phyloP scores from a whole-genome alignment of 2,113 vertebrate genomes.

The Irena cyanogastra region DNA sequence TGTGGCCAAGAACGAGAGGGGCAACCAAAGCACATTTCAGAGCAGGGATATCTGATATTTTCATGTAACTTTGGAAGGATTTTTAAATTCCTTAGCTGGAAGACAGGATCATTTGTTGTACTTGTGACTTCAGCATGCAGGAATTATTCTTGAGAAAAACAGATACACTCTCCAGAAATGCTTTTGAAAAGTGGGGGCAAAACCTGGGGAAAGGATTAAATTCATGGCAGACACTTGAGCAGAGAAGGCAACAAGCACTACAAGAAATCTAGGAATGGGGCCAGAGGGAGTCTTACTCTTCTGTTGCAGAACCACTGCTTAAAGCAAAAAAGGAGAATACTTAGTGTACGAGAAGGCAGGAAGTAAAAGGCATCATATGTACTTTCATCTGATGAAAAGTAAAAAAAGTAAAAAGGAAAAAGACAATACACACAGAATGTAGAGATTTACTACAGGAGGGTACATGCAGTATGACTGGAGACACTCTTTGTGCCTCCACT shows the following conservation, averaged over 20 bases:
- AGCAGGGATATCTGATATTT: background rate
- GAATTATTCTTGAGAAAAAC: conserved; percentile 28
- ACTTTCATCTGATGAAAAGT: background rate
- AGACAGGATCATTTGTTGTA: background rate
- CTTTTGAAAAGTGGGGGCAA: background rate
- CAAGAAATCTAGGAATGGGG: background rate
- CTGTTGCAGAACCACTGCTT: background rate
- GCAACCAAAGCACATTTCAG: background rate
- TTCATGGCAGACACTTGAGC: background rate
- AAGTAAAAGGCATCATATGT: background rate
- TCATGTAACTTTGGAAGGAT: background rate
- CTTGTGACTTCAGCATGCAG: conserved; percentile 13
- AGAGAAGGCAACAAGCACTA: background rate
- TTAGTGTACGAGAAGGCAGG: background rate
- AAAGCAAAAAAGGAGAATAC: background rate
- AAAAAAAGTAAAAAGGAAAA: background rate
- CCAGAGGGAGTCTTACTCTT: background rate
- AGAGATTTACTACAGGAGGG: background rate
- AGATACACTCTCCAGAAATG: background rate
- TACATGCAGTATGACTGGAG: background rate
- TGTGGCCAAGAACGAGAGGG: background rate
- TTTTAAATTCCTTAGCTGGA: conserved; percentile 12
- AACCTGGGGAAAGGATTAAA: conserved; percentile 12
- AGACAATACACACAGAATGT: background rate
- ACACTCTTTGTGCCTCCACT: background rate